Evolutionary conservation across 64 coral and sea anemone genomes (phyloP), one percentile per base, ranked within the genome.

Genomic region (Montipora cactus): DNA sequence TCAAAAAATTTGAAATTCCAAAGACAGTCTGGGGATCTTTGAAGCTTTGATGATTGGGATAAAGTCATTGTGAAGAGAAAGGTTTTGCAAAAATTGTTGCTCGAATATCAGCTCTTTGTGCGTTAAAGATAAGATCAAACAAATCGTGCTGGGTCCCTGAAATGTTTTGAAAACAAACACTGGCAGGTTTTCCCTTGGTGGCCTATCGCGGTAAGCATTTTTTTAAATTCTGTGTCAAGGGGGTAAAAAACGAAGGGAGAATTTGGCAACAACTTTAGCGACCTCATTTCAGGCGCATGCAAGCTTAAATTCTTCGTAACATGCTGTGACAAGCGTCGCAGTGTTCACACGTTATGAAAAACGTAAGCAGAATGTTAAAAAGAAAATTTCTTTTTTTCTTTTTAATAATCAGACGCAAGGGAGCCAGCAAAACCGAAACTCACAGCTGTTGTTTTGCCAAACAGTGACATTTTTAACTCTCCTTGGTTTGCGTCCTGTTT

Each of bases 401-500:
- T 37, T 37, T 37, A 37, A 37, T 37, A 37, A 37, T 37, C 47
- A 89, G 95, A 96, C 95, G 59, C 18, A 1, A n/a, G 48, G 95
- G 95, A 91, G 95, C 95, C 95, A 91, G 4, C 5, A 66, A 51
- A 21, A 96, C 95, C 79, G 84, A 75, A 77, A 9, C 11, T 88
- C 88, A 94, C 95, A 94, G 91, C 80, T 96, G 95, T 87, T 81
- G 49, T 79, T 88, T 94, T 96, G 84, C 95, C 89, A 87, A 47
- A 90, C 57, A 75, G 8, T 96, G 88, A 94, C 92, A 81, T 71
- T 45, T 49, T 44, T 0, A 80, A 86, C 91, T 91, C 95, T 88
- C 95, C 95, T 87, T 76, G 55, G 55, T 86, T 96, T 59, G 37
- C 76, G 76, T 86, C 47, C 45, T 45, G 44, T 22, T 68, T 79